phyloP scores from a whole-genome alignment of 1,140 invertebrate species.

The Onthophagus taurus region DNA sequence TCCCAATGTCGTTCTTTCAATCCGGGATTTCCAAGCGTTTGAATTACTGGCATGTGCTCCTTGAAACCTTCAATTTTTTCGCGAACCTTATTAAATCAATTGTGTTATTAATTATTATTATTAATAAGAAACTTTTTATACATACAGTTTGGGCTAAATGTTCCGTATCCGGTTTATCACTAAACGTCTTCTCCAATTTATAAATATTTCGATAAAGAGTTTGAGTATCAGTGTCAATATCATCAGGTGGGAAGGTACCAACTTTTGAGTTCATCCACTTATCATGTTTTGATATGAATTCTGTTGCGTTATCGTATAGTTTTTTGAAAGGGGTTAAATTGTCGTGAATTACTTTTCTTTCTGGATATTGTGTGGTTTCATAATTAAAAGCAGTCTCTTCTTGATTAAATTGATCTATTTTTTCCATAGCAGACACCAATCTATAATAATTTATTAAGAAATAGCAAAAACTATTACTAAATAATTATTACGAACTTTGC shows the following conservation, averaged over 20 bases:
- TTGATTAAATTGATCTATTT: conserved; percentile 83
- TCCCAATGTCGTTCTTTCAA: conserved; percentile 93
- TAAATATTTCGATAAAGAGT: conserved; percentile 73
- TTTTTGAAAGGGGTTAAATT: conserved; percentile 76
- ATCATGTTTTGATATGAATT: conserved; percentile 76
- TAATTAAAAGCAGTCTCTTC: conserved; percentile 87
- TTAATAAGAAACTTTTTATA: too few species aligned
- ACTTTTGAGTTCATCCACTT: conserved; percentile 78
- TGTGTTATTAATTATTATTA: not conserved
- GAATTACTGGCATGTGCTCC: conserved; percentile 81
- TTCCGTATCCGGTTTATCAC: conserved; percentile 54
- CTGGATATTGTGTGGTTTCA: conserved; percentile 82
- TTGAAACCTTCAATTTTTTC: conserved; percentile 81
- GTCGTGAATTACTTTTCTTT: conserved; percentile 63
- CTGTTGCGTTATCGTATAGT: conserved; percentile 67
- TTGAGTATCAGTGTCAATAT: conserved; percentile 74
- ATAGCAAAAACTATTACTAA: too few species aligned
- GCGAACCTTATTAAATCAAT: conserved; percentile 37
- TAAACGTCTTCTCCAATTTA: conserved; percentile 82
- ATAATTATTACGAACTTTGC: conserved; percentile 45
- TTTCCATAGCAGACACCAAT: conserved; percentile 59
- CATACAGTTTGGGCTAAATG: conserved; percentile 55
- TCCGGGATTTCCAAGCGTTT: conserved; percentile 88
- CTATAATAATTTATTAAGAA: conserved; percentile 27
- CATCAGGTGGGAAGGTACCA: conserved; percentile 76